Base-by-base conservation (phyloP, 2,797 vertebrate genomes). In the Coracias cyanogaster region DNA sequence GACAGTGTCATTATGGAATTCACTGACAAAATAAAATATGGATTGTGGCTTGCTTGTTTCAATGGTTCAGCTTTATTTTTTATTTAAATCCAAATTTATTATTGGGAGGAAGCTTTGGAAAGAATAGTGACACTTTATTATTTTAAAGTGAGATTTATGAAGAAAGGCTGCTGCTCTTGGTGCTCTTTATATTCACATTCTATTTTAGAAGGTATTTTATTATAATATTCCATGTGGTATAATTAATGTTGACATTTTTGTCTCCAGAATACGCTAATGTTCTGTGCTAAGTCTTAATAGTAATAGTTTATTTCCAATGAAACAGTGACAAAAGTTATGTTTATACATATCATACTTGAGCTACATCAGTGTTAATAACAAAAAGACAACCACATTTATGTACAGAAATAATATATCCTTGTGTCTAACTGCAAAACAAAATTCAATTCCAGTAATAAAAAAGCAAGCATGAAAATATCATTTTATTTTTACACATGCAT, bases 61-160 rank as follows among this genome's bases (percentile, higher is more conserved):
- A 90, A 7, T 67, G 25, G 71, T 21, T 39, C 79, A 88, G 72
- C 35, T 83, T 83, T 86, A 76, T 52, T 52, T 82, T 88, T 88
- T 84, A 48, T 29, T 70, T 29, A 51, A 70, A 70, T 21, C 67
- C 48, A 82, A 80, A 91, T 76, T 7, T 86, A 90, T 91, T 91
- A 82, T 33, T 90, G 90, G 76, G 76, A 89, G 89, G 58, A 91
- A 93, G 33, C n/a, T 72, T 81, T 39, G 24, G 57, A 88, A 46
- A 81, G 82, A 90, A 87, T 16, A 71, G 37, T 62, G 66, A 79
- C 12, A 1, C 87, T 78, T 82, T 80, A 74, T 86, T 83, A 88
- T 94, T 92, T 82, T 76, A 57, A 83, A 93, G 58, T 72, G 31
- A 94, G 76, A 91, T 91, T 84, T 94, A 81, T 58, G 82, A 88